Percentiles rank a stretch among this genome's conserved stretches.
These are phyloP conservation scores for Daboia siamensis DNA, from an alignment of 2,113 vertebrate genomes.

Conservation along the genomic window DNA sequence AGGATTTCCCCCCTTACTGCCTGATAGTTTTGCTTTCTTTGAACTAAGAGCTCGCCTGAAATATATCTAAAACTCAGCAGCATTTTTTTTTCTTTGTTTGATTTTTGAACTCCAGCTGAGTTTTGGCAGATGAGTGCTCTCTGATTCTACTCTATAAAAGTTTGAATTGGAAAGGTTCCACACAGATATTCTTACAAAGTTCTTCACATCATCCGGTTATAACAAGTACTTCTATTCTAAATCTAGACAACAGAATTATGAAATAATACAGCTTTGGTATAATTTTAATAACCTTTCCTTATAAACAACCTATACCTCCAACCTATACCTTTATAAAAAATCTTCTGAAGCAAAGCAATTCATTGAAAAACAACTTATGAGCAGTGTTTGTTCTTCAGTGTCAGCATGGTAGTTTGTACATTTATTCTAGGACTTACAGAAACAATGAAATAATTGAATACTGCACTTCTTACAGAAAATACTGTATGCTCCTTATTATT, in stretches of 20 bases:
- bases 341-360: not conserved
- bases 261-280: not conserved
- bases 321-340: not conserved
- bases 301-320: not conserved
- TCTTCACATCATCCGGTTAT: not conserved
- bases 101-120: constrained; percentile 13
- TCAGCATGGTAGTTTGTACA: not conserved
- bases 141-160: not conserved
- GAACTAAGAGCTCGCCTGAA: not conserved
- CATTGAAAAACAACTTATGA: not conserved
- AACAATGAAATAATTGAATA: not conserved
- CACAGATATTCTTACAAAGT: constrained; percentile 5
- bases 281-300: not conserved
- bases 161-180: constrained; percentile 18
- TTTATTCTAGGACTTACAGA: not conserved
- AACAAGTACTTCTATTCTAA: not conserved
- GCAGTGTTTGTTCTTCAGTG: not conserved
- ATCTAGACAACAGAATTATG: not conserved
- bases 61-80: constrained; percentile 3
- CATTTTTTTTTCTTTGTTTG: not conserved
- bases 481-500: not conserved
- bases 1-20: not conserved
- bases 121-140: constrained; percentile 9
- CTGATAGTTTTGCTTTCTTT: constrained; percentile 5
- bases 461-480: not conserved